A percentile compares a stretch with the other conserved stretches of the same genome.
phyloP scores from a whole-genome alignment of 1,140 invertebrate genomes.

The Diplogasteroides magnus region DNA sequence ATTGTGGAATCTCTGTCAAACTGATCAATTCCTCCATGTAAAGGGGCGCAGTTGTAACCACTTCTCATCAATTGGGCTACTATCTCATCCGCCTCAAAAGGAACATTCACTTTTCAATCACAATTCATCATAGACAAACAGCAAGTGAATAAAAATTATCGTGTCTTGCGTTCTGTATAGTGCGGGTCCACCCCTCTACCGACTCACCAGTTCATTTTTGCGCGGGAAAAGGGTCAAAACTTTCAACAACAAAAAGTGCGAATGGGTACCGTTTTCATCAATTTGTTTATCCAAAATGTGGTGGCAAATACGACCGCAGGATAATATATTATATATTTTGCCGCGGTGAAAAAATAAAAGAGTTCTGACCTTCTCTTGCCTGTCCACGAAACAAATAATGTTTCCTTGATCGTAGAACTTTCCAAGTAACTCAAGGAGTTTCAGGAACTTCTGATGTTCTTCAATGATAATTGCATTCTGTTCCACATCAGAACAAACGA shows the following conservation, averaged over 20 bases:
- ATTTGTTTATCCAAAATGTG: too few relatives aligned
- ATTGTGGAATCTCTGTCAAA: slow-evolving; percentile 97
- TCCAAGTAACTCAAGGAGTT: slow-evolving; percentile 88
- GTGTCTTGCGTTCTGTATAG: not conserved
- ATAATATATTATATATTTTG: too few relatives aligned
- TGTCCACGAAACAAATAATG: slow-evolving; percentile 95
- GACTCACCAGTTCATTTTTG: too few relatives aligned
- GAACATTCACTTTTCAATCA: slow-evolving; percentile 1
- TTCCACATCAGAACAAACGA: slow-evolving; percentile 96
- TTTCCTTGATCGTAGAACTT: slow-evolving; percentile 87
- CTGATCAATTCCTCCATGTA: slow-evolving; percentile 98
- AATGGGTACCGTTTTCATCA: too few relatives aligned
- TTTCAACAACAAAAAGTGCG: too few relatives aligned
- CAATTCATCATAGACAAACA: not conserved
- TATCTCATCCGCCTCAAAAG: slow-evolving; percentile 70
- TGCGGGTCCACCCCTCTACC: not conserved
- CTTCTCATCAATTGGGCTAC: slow-evolving; percentile 93
- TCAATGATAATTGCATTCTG: slow-evolving; percentile 89
- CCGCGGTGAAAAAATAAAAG: too few relatives aligned
- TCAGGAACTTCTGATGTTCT: slow-evolving; percentile 88
- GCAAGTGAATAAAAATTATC: too few relatives aligned
- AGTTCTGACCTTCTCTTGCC: slow-evolving; percentile 79
- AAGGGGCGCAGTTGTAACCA: slow-evolving; percentile 84
- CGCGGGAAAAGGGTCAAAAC: too few relatives aligned
- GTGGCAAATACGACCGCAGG: too few relatives aligned